phyloP scores from a whole-genome alignment of 2,888 invertebrate species.

The Smittia sp. region DNA sequence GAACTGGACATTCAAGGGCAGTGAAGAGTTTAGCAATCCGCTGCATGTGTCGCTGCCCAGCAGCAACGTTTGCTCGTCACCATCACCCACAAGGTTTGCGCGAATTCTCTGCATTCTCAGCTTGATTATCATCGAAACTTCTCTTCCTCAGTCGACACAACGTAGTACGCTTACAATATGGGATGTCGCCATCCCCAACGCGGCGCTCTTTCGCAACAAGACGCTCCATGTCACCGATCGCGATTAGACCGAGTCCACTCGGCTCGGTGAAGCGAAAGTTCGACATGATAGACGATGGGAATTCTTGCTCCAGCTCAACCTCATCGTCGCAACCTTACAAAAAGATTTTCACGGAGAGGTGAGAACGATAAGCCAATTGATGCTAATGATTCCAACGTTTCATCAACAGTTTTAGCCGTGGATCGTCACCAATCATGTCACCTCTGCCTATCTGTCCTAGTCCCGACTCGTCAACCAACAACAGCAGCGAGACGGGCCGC shows the following conservation, averaged over 20 bases:
- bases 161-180: constrained; percentile 54
- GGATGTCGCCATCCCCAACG: constrained; percentile 79
- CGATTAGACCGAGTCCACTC: constrained; percentile 72
- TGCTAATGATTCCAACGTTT: background rate
- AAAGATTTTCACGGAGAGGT: constrained; percentile 53
- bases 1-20: constrained; percentile 61
- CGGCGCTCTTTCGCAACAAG: constrained; percentile 76
- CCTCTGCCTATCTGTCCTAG: constrained; percentile 54
- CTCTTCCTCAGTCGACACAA: constrained; percentile 48
- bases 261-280: constrained; percentile 62
- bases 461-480: constrained; percentile 49
- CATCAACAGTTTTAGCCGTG: constrained; percentile 47
- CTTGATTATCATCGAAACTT: constrained; percentile 53
- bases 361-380: constrained; percentile 18
- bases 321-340: constrained; percentile 50
- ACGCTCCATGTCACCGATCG: constrained; percentile 85
- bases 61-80: constrained; percentile 57
- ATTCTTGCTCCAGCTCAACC: constrained; percentile 46
- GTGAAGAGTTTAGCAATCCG: constrained; percentile 50
- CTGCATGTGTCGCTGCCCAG: constrained; percentile 55
- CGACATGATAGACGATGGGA: constrained; percentile 51
- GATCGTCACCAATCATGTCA: constrained; percentile 52
- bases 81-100: constrained; percentile 60
- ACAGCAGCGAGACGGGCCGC: constrained; percentile 46
- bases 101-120: too few relatives aligned